Conservation (phyloP, 2,797 vertebrate genomes). For the Leptodactylus fallax region DNA sequence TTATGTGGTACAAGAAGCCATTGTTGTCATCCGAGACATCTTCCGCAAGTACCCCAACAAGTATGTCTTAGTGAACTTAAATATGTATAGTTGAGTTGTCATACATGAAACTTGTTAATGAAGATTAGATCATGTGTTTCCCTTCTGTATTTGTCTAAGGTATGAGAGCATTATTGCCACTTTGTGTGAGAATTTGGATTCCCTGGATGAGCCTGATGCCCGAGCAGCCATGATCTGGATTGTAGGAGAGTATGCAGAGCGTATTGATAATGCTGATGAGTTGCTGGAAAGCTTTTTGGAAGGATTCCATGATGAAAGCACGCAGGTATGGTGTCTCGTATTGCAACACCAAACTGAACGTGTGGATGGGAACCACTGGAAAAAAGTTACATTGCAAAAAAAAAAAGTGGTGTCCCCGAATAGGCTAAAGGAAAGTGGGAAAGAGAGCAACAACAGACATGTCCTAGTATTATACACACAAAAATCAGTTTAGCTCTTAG, state of each 20-base stretch:
- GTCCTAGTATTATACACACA: too few relatives aligned
- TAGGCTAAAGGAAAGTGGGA: too few relatives aligned
- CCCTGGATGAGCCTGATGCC: conserved; percentile 95
- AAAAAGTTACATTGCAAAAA: background rate
- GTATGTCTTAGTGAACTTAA: conserved; percentile 68
- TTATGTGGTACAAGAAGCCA: conserved; percentile 83
- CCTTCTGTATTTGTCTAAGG: conserved; percentile 71
- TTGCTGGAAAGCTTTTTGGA: conserved; percentile 96
- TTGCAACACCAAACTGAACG: background rate
- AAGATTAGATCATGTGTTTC: background rate
- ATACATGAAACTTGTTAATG: background rate
- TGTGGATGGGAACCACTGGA: background rate
- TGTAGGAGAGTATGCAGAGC: conserved; percentile 95
- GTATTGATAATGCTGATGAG: conserved; percentile 97
- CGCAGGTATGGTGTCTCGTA: conserved; percentile 80
- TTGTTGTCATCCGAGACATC: conserved; percentile 82
- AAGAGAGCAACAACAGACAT: too few relatives aligned
- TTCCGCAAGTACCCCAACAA: conserved; percentile 84
- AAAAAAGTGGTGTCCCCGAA: background rate
- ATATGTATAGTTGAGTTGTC: background rate
- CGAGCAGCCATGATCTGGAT: conserved; percentile 99
- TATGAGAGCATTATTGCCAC: conserved; percentile 99
- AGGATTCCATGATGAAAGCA: conserved; percentile 98
- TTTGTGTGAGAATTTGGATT: conserved; percentile 96
- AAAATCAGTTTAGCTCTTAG: background rate